Evolutionary conservation across 2,888 invertebrate genomes (phyloP).

Genomic region (Pediacus dermestoides): DNA sequence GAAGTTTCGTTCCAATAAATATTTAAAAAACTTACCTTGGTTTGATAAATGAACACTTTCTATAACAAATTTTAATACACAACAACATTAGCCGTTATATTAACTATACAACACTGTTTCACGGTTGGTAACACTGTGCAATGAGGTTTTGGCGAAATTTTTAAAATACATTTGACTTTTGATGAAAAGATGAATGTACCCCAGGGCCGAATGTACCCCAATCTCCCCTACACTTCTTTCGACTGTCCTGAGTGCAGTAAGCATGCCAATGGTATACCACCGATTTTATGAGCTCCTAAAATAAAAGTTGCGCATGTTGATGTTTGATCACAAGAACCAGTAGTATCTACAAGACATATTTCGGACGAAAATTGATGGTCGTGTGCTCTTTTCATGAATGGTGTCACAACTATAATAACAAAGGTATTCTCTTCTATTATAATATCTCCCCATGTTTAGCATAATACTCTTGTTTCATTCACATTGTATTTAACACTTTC

Average conservation of each 20-base stretch:
- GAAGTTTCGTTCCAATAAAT: neutral
- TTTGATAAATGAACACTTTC: too few relatives aligned
- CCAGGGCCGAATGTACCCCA: conserved; percentile 7
- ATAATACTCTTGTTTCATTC: too few relatives aligned
- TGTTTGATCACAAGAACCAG: conserved; percentile 11
- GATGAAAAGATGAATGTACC: conserved; percentile 3
- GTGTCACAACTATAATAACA: conserved; percentile 4
- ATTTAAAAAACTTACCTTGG: conserved; percentile 12
- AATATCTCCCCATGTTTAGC: too few relatives aligned
- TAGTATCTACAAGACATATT: conserved; percentile 6
- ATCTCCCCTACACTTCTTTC: too few relatives aligned
- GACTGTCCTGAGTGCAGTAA: conserved; percentile 8
- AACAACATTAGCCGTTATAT: too few relatives aligned
- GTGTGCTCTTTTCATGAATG: conserved; percentile 6
- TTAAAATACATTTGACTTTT: neutral
- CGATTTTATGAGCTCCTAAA: conserved; percentile 7
- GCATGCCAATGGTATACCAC: conserved; percentile 10
- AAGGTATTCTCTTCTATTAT: conserved; percentile 4
- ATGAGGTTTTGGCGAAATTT: conserved; percentile 5
- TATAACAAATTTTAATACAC: too few relatives aligned
- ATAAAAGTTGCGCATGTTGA: conserved; percentile 10
- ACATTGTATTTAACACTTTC: too few relatives aligned
- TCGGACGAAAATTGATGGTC: conserved; percentile 1
- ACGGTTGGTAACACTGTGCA: too few relatives aligned
- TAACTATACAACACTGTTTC: too few relatives aligned